These are phyloP conservation scores for Lagocephalus sceleratus DNA, from an alignment of 2,797 vertebrate genomes.

Conservation along the genomic window DNA sequence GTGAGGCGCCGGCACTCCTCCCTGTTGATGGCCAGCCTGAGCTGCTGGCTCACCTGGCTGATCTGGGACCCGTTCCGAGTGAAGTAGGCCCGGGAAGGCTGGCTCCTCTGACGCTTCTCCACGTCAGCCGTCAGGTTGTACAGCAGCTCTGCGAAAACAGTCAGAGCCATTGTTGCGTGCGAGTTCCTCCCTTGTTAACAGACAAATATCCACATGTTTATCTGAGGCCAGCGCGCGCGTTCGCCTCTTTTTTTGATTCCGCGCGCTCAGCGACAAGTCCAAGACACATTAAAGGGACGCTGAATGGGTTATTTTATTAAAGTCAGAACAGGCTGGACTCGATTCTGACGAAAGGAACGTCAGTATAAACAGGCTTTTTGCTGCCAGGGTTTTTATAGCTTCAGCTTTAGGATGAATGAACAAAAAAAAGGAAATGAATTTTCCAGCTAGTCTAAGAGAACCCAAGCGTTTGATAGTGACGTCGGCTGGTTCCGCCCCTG, in stretches of 20 bases:
- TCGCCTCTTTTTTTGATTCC: neutral
- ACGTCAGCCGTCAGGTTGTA: constrained; percentile 92
- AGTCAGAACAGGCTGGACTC: constrained; percentile 3
- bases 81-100: constrained; percentile 86
- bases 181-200: neutral
- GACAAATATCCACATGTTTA: constrained; percentile 10
- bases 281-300: too few species aligned
- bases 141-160: constrained; percentile 78
- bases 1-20: constrained; percentile 84
- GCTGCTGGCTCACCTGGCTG: constrained; percentile 79
- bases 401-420: constrained; percentile 20
- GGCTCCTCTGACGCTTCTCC: constrained; percentile 85
- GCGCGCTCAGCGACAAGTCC: too few species aligned
- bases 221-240: neutral
- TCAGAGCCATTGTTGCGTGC: constrained; percentile 5
- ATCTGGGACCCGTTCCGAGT: constrained; percentile 82
- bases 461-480: constrained; percentile 28
- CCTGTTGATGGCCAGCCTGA: constrained; percentile 79
- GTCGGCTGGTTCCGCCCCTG: constrained; percentile 26
- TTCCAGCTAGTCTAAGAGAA: constrained; percentile 23
- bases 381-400: constrained; percentile 14
- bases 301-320: neutral
- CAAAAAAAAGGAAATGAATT: constrained; percentile 42
- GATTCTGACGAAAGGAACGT: constrained; percentile 7
- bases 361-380: constrained; percentile 8